A percentile compares a stretch with the other conserved stretches of the same genome.
phyloP scores from a whole-genome alignment of 1,140 invertebrate species.

The Pogonomyrmex barbatus region DNA sequence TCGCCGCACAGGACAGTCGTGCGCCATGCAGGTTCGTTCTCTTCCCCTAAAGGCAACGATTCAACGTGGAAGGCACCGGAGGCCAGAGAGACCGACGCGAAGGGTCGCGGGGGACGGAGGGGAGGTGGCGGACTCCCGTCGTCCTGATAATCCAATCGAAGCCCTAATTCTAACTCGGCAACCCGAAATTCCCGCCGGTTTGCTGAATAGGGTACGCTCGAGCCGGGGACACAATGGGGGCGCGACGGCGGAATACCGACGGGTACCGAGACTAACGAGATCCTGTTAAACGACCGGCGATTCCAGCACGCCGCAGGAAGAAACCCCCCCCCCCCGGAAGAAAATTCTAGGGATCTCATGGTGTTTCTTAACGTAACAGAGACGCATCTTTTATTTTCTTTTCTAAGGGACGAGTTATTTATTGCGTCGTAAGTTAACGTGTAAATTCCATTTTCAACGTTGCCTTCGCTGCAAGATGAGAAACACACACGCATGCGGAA shows the following conservation, averaged over 20 bases:
- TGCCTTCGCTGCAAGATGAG: background rate
- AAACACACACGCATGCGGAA: background rate
- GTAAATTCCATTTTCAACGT: slow-evolving; percentile 16
- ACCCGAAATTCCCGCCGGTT: slow-evolving; percentile 85
- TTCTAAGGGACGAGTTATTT: background rate
- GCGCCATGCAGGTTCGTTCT: slow-evolving; percentile 67
- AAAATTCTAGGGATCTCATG: slow-evolving; percentile 55
- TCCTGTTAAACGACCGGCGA: slow-evolving; percentile 77
- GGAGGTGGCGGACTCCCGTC: slow-evolving; percentile 64
- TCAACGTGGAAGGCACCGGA: slow-evolving; percentile 80
- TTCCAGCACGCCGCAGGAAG: slow-evolving; percentile 54
- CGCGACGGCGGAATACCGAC: slow-evolving; percentile 76
- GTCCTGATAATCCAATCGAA: slow-evolving; percentile 86
- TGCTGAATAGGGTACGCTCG: slow-evolving; percentile 84
- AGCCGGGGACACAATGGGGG: slow-evolving; percentile 82
- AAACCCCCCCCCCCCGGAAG: slow-evolving; percentile 7
- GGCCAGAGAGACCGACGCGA: slow-evolving; percentile 72
- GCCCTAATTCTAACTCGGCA: slow-evolving; percentile 85
- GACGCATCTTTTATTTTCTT: slow-evolving; percentile 21
- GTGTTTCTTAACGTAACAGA: slow-evolving; percentile 41
- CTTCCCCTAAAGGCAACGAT: slow-evolving; percentile 74
- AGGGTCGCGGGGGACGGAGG: slow-evolving; percentile 46
- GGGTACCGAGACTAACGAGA: slow-evolving; percentile 79
- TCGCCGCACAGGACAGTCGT: slow-evolving; percentile 47
- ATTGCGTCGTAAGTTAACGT: background rate